Evolutionary conservation across 2,113 vertebrate species (phyloP).

Genomic region (Mionectes macconnelli): DNA sequence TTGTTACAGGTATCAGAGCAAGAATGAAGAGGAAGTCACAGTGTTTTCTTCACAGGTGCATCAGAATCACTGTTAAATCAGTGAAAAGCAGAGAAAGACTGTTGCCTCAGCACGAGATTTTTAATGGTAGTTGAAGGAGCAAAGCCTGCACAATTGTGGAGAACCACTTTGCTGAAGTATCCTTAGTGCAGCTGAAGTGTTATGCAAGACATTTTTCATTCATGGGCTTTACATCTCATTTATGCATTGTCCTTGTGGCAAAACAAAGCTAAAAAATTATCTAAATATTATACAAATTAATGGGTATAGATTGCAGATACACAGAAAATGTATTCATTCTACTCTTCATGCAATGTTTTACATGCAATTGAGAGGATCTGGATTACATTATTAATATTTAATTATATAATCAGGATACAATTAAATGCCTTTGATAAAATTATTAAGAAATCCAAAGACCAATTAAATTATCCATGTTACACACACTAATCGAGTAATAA

Average conservation of each 20-base stretch:
- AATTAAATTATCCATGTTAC: conserved; percentile 25
- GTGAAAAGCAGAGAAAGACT: background rate
- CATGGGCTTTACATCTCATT: background rate
- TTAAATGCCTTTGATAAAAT: background rate
- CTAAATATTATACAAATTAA: background rate
- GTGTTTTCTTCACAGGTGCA: background rate
- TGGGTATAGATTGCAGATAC: background rate
- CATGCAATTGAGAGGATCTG: background rate
- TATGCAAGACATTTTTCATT: background rate
- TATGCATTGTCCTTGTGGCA: background rate
- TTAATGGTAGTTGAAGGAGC: background rate
- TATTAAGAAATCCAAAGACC: conserved; percentile 6
- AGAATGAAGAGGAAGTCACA: background rate
- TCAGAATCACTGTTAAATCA: background rate
- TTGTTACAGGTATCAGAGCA: background rate
- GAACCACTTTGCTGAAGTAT: background rate
- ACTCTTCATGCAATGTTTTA: background rate
- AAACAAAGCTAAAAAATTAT: background rate
- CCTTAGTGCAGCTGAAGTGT: background rate
- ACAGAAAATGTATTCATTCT: background rate
- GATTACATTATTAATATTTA: background rate
- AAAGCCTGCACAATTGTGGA: background rate
- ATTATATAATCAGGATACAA: background rate
- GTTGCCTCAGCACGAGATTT: background rate
- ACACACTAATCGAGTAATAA: conserved; percentile 21